Evolutionary conservation across 1,140 invertebrate genomes (phyloP), one percentile per base, ranked within the genome.

Genomic region (Drosophila sulfurigaster): DNA sequence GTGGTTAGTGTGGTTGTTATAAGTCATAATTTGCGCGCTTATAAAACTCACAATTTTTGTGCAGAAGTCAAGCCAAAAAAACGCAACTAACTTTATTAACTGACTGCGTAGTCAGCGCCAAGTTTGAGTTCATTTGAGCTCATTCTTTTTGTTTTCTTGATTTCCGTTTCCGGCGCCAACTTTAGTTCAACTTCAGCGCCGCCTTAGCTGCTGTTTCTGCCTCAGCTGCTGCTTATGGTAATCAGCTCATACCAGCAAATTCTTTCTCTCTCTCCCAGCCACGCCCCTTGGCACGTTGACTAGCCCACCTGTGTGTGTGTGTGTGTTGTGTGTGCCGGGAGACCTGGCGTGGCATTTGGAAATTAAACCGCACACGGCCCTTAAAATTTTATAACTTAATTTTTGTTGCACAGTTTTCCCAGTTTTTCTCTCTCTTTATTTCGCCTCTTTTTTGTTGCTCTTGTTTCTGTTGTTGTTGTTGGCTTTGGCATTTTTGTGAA

Each of bases 361-460:
- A 88, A 88, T 88, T 89, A 88, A 89, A 85, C 78, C 79, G 80
- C 70, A 82, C 77, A 81, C 67, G 77, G 81, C 87, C 85, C 83
- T 88, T 89, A 88, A 88, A 88, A 88, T 88, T 88, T 88, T 88
- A 88, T 88, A 88, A 88, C 83, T 89, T 88, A 88, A 88, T 88
- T 88, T 88, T 77, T 82, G 83, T 87, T 75, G 43, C 32, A 69
- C 72, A 75, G 66, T 57, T 74, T 57, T 74, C 28, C 59, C 25
- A 56, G 51, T 60, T 69, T 52, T 51, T 43, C 46, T 8, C 52
- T 43, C 1, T 15, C 63, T 30, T 25, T 52, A 2, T 52, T 30
- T 7, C 20, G 30, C 28, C 43, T 11, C 38, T 15, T 15, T 32
- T 15, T 38, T 48, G n/a, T 49, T 63, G 28, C 41, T 43, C 7